Evolutionary conservation across 2,888 invertebrate species (phyloP).

Genomic region (Azorinus chamasolen): DNA sequence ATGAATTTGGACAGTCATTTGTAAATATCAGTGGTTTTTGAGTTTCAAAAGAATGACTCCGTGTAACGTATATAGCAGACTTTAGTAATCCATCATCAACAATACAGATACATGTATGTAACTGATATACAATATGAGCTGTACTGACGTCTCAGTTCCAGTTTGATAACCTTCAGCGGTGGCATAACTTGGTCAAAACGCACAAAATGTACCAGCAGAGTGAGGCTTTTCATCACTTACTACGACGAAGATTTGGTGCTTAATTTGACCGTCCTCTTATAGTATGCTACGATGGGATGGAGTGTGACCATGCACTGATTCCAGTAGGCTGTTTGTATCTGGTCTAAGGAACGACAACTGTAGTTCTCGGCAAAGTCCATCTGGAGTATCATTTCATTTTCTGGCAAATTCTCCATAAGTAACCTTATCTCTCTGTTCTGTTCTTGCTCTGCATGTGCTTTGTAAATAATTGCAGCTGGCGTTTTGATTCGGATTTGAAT

Average conservation of each 20-base stretch:
- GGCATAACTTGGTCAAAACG: slow-evolving; percentile 52
- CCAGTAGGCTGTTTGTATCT: slow-evolving; percentile 60
- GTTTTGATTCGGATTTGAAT: slow-evolving; percentile 11
- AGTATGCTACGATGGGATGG: too few relatives aligned
- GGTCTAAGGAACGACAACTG: slow-evolving; percentile 36
- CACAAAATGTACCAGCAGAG: slow-evolving; percentile 43
- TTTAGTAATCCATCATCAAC: slow-evolving; percentile 38
- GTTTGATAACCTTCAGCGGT: slow-evolving; percentile 17
- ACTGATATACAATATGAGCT: slow-evolving; percentile 50
- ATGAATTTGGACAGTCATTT: slow-evolving; percentile 47
- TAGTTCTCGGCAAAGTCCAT: slow-evolving; percentile 67
- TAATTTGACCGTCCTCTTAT: slow-evolving; percentile 19
- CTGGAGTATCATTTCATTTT: slow-evolving; percentile 46
- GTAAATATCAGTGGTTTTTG: slow-evolving; percentile 57
- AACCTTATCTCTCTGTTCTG: slow-evolving; percentile 26
- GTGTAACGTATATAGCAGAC: slow-evolving; percentile 19
- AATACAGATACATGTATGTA: slow-evolving; percentile 56
- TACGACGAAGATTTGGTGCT: slow-evolving; percentile 45
- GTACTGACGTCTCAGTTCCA: slow-evolving; percentile 25
- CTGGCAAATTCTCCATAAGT: slow-evolving; percentile 36
- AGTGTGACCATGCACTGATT: too few relatives aligned
- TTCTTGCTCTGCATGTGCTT: slow-evolving; percentile 24
- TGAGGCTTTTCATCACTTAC: slow-evolving; percentile 60
- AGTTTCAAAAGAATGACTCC: slow-evolving; percentile 54
- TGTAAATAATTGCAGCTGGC: slow-evolving; percentile 21